Evolutionary conservation across 1,140 invertebrate genomes (phyloP), one percentile per base, ranked within the genome.

Genomic region (Maconellicoccus hirsutus): DNA sequence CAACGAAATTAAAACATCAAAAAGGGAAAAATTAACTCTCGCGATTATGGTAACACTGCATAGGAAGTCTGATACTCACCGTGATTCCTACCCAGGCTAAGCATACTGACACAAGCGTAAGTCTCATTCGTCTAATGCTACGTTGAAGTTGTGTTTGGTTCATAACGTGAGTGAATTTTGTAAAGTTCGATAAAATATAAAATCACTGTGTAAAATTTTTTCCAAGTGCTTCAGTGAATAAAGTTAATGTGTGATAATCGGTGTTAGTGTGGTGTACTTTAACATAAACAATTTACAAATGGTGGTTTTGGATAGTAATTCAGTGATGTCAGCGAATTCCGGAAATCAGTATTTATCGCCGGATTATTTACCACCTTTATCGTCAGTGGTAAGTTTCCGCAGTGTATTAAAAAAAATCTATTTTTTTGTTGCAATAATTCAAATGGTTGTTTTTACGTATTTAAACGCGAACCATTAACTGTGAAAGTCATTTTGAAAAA

Each of bases 301-400:
- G 61, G 61, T 66, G 61, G 61, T 66, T 66, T 66, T 26, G 25
- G 61, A 66, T 14, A 66, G 22, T 66, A 66, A 66, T 66, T 6
- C 21, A 23, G 61, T 66, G 21, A 66, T 66, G 61, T 26, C 25
- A 23, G 10, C 61, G 22, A 66, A 66, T 66, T 25, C 61, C 72
- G 76, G 74, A 59, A 92, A 91, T 82, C 92, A 94, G 83, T 94
- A 94, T 81, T 84, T 94, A 78, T 85, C 90, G 81, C 92, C 92
- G 84, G 92, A 94, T 83, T 94, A 94, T 80, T 84, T 94, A 78
- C 89, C 91, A 76, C 90, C 92, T 75, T 81, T 93, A 74, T 90
- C 91, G 6, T 52, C 42, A 8, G n/a, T 16, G 42, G 42, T 52
- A 16, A 52, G 42, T 19, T 33, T 33, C 29, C 29, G 12, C 29